Conservation (phyloP, 2,888 invertebrate genomes). For the Ormyrus nitidulus region DNA sequence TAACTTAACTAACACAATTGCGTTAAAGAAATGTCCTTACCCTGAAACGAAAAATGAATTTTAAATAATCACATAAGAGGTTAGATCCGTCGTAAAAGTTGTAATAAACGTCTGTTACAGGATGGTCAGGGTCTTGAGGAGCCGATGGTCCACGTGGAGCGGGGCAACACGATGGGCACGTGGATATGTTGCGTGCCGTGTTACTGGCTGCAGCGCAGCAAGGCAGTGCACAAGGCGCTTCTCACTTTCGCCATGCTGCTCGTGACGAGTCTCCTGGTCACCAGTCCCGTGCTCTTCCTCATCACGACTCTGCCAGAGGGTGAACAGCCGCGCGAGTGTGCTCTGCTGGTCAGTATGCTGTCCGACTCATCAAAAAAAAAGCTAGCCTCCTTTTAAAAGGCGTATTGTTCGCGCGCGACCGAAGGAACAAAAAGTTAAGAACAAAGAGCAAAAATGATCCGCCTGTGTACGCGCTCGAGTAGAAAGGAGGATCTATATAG, state of each 20-base stretch:
- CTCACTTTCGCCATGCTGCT: conserved; percentile 79
- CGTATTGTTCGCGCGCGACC: no score
- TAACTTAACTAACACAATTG: no score
- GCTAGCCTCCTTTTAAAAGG: no score
- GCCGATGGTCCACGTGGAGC: conserved; percentile 70
- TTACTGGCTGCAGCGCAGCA: conserved; percentile 78
- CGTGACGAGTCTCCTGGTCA: conserved; percentile 79
- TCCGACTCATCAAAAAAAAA: neutral
- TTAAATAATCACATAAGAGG: no score
- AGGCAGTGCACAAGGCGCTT: conserved; percentile 79
- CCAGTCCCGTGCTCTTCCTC: conserved; percentile 79
- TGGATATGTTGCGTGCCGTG: conserved; percentile 81
- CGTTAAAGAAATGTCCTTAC: no score
- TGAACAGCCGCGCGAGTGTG: conserved; percentile 73
- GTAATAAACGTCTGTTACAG: conserved; percentile 17
- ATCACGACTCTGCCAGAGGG: conserved; percentile 76
- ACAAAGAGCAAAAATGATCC: no score
- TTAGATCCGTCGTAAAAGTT: neutral
- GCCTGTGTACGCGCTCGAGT: no score
- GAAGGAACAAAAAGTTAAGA: no score
- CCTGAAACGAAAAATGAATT: no score
- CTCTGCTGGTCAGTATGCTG: conserved; percentile 67
- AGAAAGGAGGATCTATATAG: no score
- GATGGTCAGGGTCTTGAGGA: conserved; percentile 67
- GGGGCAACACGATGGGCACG: conserved; percentile 72